phyloP scores from a whole-genome alignment of 2,888 invertebrate species.

The Pachymerium ferrugineum region DNA sequence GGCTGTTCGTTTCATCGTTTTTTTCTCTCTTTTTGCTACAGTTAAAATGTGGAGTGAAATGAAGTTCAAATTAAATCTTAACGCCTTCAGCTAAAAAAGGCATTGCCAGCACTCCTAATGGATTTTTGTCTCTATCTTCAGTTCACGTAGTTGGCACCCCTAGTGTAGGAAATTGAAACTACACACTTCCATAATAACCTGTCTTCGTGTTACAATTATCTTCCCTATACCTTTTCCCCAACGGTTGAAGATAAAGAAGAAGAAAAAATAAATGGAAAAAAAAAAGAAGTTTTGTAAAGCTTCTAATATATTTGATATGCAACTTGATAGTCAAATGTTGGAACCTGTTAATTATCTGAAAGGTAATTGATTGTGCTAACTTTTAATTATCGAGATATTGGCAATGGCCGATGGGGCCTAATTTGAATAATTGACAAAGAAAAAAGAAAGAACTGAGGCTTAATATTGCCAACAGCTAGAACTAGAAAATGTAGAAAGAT shows the following conservation, averaged over 20 bases:
- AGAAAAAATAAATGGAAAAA: not conserved
- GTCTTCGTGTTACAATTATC: conserved; percentile 18
- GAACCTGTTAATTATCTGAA: too few relatives aligned
- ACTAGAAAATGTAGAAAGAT: too few relatives aligned
- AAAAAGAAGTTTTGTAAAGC: not conserved
- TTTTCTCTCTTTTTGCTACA: not conserved
- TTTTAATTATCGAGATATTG: conserved; percentile 1
- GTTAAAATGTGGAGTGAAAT: conserved; percentile 21
- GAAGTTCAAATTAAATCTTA: conserved; percentile 21
- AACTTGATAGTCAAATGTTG: too few relatives aligned
- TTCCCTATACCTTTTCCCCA: not conserved
- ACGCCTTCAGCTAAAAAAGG: not conserved
- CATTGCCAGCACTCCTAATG: conserved; percentile 6
- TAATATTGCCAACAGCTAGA: too few relatives aligned
- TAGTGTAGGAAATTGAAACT: conserved; percentile 4
- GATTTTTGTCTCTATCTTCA: conserved; percentile 17
- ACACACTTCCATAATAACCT: conserved; percentile 7
- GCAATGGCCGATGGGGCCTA: not conserved
- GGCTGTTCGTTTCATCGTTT: not conserved
- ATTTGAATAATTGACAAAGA: too few relatives aligned
- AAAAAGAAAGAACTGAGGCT: too few relatives aligned
- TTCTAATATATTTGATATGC: too few relatives aligned
- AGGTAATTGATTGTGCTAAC: too few relatives aligned
- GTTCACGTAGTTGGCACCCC: conserved; percentile 14
- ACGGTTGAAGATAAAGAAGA: not conserved